A percentile compares a stretch with the other conserved stretches of the same genome.
phyloP scores from a whole-genome alignment of 2,113 vertebrate species.

The Triplophysa siluroides region DNA sequence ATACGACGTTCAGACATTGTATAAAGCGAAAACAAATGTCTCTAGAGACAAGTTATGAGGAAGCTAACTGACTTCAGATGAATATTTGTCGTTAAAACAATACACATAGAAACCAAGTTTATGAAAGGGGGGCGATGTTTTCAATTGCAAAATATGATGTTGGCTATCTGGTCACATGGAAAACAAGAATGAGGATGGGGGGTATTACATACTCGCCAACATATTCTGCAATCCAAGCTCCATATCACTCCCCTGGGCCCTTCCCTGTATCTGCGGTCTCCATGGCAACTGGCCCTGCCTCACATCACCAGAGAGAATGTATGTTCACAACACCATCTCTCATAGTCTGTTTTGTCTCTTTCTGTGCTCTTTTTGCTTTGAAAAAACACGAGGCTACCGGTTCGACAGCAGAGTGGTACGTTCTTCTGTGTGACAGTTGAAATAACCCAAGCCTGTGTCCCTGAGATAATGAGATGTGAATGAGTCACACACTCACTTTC shows the following conservation, averaged over 20 bases:
- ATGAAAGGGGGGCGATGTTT: neutral
- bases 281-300: conserved; percentile 55
- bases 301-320: conserved; percentile 39
- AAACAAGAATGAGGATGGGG: conserved; percentile 7
- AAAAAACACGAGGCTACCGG: neutral
- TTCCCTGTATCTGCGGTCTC: conserved; percentile 45
- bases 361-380: neutral
- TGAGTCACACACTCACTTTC: neutral
- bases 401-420: neutral
- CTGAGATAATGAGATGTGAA: neutral
- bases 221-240: conserved; percentile 42
- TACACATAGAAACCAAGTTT: neutral
- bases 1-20: neutral
- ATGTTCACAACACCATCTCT: conserved; percentile 31
- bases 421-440: neutral
- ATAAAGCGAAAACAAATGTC: neutral
- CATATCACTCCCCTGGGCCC: conserved; percentile 50
- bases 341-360: conserved; percentile 4
- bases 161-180: neutral
- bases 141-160: conserved; percentile 3
- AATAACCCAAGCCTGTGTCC: neutral
- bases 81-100: neutral
- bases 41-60: conserved; percentile 1
- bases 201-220: neutral
- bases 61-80: conserved; percentile 10